These are phyloP conservation scores for Siphlonurus alternatus DNA, from an alignment of 2,888 invertebrate genomes.

Conservation along the genomic window DNA sequence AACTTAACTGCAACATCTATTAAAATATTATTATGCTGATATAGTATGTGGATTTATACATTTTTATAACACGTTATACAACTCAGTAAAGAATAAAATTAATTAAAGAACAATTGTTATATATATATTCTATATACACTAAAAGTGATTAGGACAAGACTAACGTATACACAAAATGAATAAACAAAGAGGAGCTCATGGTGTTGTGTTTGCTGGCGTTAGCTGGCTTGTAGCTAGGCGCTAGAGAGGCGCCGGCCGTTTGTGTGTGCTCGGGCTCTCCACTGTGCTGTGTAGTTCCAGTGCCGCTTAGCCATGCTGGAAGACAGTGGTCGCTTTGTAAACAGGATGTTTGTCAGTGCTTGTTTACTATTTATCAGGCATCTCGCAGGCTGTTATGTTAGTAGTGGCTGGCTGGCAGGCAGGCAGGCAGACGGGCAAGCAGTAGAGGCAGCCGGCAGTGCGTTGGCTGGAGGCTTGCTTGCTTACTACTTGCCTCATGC, in stretches of 20 bases:
- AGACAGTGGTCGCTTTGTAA: not conserved
- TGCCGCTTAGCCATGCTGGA: not conserved
- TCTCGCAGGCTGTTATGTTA: not conserved
- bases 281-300: not conserved
- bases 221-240: not conserved
- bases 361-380: not conserved
- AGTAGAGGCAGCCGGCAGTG: not conserved
- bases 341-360: not conserved
- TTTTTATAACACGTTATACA: too few species aligned
- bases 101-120: too few species aligned
- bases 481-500: not conserved
- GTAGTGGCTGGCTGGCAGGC: not conserved
- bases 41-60: too few species aligned
- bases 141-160: not conserved
- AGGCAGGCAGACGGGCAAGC: too few species aligned
- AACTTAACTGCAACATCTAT: too few species aligned
- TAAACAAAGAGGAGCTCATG: not conserved
- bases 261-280: not conserved
- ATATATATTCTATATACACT: too few species aligned
- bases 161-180: not conserved
- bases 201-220: not conserved
- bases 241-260: not conserved
- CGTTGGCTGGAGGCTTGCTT: not conserved
- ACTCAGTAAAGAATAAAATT: too few species aligned
- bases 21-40: too few species aligned